A percentile compares a stretch with the other conserved stretches of the same genome.
These are phyloP conservation scores for Neelides sp. DNA, from an alignment of 1,140 invertebrate genomes.

Conservation along the genomic window DNA sequence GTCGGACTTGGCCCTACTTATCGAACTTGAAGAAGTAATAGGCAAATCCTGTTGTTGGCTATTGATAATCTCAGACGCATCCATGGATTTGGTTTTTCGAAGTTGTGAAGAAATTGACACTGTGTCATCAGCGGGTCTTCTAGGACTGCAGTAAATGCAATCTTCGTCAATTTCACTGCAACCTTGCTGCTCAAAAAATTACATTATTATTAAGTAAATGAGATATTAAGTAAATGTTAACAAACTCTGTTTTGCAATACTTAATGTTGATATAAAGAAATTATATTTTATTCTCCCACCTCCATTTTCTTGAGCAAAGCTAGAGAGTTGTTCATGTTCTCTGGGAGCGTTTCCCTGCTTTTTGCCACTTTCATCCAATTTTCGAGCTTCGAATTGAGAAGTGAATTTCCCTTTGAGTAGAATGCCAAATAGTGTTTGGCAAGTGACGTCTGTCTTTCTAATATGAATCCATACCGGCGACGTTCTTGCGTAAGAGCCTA, in stretches of 20 bases:
- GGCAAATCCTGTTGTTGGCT: conserved; percentile 13
- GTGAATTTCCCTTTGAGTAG: conserved; percentile 59
- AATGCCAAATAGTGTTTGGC: conserved; percentile 84
- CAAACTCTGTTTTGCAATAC: not conserved
- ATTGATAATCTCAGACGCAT: conserved; percentile 47
- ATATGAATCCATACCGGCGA: conserved; percentile 78
- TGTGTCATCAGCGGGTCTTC: conserved; percentile 47
- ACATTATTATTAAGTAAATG: not conserved
- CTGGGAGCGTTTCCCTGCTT: conserved; percentile 67
- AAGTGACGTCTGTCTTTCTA: conserved; percentile 78
- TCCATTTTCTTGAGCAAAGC: conserved; percentile 50
- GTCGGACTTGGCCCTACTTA: conserved; percentile 63
- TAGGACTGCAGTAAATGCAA: conserved; percentile 47
- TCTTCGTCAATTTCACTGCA: conserved; percentile 56
- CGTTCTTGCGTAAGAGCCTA: conserved; percentile 89
- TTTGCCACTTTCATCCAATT: conserved; percentile 77
- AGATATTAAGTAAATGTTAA: not conserved
- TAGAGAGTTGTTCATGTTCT: conserved; percentile 63
- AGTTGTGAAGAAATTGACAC: conserved; percentile 55
- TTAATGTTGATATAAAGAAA: conserved; percentile 1
- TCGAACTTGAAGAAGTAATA: conserved; percentile 15
- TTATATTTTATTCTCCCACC: conserved; percentile 10
- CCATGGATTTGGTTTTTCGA: conserved; percentile 73
- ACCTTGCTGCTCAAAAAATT: conserved; percentile 35
- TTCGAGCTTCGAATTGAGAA: conserved; percentile 66